Base-by-base conservation (phyloP, 35 echinoderm and acorn worm genomes). In the Heliocidaris tuberculata region DNA sequence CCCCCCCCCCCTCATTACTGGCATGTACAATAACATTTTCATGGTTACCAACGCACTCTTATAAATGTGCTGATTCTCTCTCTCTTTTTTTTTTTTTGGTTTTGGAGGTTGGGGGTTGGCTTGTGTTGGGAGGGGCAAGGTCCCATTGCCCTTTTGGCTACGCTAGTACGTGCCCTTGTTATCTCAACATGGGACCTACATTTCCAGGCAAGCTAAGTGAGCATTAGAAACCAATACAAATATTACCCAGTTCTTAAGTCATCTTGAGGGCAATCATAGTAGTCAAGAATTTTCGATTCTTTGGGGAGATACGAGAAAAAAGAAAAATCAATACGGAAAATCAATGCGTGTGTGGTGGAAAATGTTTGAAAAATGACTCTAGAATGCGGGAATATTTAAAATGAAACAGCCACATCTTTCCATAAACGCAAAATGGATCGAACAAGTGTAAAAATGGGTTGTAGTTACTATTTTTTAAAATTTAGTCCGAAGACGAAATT, bases 231-330 rank as follows among this genome's bases (percentile, higher is more conserved):
- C 65, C 65, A 78, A n/a, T 78, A 78, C 27, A 78, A 78, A 78
- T 19, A 78, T 78, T 78, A 78, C 65, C 65, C 27, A 78, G 21
- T 78, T 78, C 17, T 78, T n/a, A 7, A 78, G 21, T 19, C 21
- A 27, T n/a, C 65, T 78, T 24, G 17, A 78, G 65, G 65, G 27
- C 24, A 19, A n/a, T 78, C 27, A 7, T n/a, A 17, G 27, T n/a
- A n/a, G 19, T 78, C 65, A 78, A 27, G 65, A 78, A 78, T 78
- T 78, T 78, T 78, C 65, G 65, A 78, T 78, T 78, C 65, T 78
- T 19, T 78, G 2, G 65, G 60, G 65, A 78, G 65, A 78, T 78
- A n/a, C 27, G 65, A 21, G 59, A 78, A 78, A n/a, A 78, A 78
- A 78, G 27, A 71, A 16, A 78, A 78, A 78, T 78, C 65, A n/a